Conservation (phyloP, 2,888 invertebrate genomes). For the Cacoxenus indagator region DNA sequence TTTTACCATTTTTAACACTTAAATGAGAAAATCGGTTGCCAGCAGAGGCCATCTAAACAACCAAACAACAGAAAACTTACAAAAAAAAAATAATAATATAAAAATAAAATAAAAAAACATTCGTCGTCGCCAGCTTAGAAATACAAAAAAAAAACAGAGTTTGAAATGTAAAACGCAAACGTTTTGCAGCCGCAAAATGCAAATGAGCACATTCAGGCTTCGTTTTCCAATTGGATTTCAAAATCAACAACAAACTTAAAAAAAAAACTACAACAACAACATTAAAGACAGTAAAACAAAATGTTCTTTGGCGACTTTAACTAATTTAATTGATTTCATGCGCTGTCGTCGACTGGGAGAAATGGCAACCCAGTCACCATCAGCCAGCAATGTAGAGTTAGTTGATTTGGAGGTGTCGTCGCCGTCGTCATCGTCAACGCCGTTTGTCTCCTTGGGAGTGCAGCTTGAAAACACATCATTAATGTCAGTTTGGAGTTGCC, state of each 20-base stretch:
- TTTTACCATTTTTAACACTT: slow-evolving; percentile 63
- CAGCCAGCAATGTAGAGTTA: background rate
- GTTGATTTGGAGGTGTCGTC: slow-evolving; percentile 9
- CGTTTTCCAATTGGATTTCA: slow-evolving; percentile 46
- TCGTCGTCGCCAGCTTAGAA: no score
- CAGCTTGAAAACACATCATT: slow-evolving; percentile 16
- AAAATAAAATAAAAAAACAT: background rate
- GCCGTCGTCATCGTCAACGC: background rate
- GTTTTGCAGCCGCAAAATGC: slow-evolving; percentile 48
- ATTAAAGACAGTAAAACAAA: background rate
- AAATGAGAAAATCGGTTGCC: slow-evolving; percentile 47
- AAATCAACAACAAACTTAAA: slow-evolving; percentile 18
- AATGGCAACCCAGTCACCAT: background rate
- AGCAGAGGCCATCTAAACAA: slow-evolving; percentile 26
- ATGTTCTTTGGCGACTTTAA: slow-evolving; percentile 41
- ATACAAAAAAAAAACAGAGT: background rate
- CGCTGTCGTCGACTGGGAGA: background rate
- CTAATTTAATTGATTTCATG: slow-evolving; percentile 58
- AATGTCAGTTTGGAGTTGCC: slow-evolving; percentile 8
- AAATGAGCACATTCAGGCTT: slow-evolving; percentile 50
- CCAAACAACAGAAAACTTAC: slow-evolving; percentile 3
- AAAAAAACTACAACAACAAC: background rate
- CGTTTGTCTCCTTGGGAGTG: background rate
- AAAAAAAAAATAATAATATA: background rate
- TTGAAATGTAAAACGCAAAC: slow-evolving; percentile 6